Conservation (phyloP, 53 echinoderm and acorn worm genomes). For the Holothuria leucospilota region DNA sequence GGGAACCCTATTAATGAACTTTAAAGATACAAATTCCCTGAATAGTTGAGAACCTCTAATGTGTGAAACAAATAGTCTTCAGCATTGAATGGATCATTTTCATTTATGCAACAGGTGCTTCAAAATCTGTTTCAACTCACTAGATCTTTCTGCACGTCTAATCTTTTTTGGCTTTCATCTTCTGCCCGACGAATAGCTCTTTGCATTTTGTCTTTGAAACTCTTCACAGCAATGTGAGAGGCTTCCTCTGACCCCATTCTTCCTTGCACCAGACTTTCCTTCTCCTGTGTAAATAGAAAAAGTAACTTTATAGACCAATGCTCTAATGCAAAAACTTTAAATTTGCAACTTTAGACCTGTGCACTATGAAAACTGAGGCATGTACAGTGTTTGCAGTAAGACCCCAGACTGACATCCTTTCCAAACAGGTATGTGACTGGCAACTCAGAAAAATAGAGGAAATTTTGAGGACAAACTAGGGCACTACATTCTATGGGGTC, state of each 20-base stretch:
- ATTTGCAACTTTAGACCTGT: neutral
- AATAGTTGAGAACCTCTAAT: no score
- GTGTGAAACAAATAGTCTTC: no score
- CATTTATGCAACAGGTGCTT: no score
- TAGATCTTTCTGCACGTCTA: conserved; percentile 83
- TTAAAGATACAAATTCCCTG: no score
- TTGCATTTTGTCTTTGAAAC: conserved; percentile 76
- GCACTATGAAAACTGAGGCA: neutral
- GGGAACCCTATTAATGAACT: no score
- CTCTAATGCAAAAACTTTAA: neutral
- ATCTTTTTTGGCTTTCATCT: conserved; percentile 76
- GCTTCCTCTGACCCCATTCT: conserved; percentile 89
- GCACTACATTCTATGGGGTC: no score
- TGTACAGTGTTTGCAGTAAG: no score
- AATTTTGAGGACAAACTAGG: no score
- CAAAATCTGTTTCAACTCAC: conserved; percentile 51
- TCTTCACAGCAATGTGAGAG: conserved; percentile 81
- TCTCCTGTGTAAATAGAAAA: conserved; percentile 68
- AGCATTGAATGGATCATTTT: no score
- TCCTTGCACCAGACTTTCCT: conserved; percentile 72
- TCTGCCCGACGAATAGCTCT: conserved; percentile 57
- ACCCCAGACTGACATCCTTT: no score
- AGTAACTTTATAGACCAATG: neutral
- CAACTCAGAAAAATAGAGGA: no score
- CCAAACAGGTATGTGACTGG: no score